These are phyloP conservation scores for Papilio helenus DNA, from an alignment of 1,140 invertebrate species.

Conservation along the genomic window DNA sequence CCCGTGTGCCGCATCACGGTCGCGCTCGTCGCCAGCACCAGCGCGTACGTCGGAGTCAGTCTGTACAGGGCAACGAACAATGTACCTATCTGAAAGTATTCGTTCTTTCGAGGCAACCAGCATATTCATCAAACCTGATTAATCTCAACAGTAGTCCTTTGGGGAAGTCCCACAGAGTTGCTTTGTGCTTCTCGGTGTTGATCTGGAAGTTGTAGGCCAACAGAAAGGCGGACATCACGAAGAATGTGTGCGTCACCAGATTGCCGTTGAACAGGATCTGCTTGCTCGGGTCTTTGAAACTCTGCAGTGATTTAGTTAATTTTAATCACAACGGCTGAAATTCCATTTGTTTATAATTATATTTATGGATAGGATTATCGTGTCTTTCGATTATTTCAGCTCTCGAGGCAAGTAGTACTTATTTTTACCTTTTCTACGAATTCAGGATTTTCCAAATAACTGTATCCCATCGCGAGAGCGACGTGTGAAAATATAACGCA, in stretches of 20 bases:
- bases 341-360: neutral
- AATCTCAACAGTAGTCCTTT: slow-evolving; percentile 76
- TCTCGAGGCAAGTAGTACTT: neutral
- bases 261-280: slow-evolving; percentile 81
- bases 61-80: slow-evolving; percentile 48
- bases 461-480: slow-evolving; percentile 52
- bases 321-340: slow-evolving; percentile 22
- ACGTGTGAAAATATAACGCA: slow-evolving; percentile 74
- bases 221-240: slow-evolving; percentile 83
- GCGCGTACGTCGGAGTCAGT: slow-evolving; percentile 68
- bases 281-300: slow-evolving; percentile 69
- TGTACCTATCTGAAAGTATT: neutral
- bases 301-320: slow-evolving; percentile 50
- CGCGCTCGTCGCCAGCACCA: slow-evolving; percentile 65
- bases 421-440: slow-evolving; percentile 69
- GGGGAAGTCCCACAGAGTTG: slow-evolving; percentile 59
- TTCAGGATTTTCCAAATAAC: slow-evolving; percentile 63
- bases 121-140: slow-evolving; percentile 65
- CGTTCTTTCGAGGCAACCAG: too few relatives aligned
- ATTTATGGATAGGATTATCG: neutral
- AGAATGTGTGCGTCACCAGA: slow-evolving; percentile 82
- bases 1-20: slow-evolving; percentile 64
- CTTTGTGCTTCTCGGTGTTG: slow-evolving; percentile 57
- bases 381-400: too few relatives aligned
- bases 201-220: slow-evolving; percentile 80